Evolutionary conservation across 2,113 vertebrate species (phyloP).

Genomic region (Pseudopodoces humilis): DNA sequence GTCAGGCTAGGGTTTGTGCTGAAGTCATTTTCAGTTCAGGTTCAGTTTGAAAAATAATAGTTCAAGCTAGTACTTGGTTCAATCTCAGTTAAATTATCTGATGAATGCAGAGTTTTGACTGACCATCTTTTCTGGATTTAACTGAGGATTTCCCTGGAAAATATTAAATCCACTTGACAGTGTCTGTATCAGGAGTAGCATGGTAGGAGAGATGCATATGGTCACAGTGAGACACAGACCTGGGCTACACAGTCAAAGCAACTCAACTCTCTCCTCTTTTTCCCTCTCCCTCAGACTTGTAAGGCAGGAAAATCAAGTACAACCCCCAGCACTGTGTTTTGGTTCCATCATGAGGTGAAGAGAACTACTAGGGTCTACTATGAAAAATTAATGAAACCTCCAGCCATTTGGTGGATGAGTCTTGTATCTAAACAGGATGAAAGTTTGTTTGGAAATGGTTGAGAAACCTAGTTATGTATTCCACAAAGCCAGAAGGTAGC

Average conservation of each 20-base stretch:
- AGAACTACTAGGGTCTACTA: not conserved
- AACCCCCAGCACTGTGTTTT: not conserved
- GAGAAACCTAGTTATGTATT: not conserved
- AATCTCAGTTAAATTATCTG: not conserved
- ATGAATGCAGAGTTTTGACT: not conserved
- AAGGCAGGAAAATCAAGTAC: not conserved
- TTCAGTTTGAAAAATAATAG: not conserved
- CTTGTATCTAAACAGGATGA: not conserved
- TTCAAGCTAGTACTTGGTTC: not conserved
- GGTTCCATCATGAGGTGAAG: not conserved
- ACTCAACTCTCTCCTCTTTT: not conserved
- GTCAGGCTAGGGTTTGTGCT: not conserved
- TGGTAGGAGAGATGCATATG: accelerated
- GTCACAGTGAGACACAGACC: not conserved
- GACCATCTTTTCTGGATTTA: not conserved
- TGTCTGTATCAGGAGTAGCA: not conserved
- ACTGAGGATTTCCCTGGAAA: not conserved
- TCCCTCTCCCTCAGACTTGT: not conserved
- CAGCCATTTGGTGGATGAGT: not conserved
- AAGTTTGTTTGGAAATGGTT: not conserved
- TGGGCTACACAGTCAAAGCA: not conserved
- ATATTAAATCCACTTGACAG: not conserved
- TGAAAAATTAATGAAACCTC: not conserved
- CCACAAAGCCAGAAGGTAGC: not conserved
- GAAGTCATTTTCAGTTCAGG: not conserved